Base-by-base conservation (phyloP, 2,797 vertebrate species). In the Xenentodon cancila region DNA sequence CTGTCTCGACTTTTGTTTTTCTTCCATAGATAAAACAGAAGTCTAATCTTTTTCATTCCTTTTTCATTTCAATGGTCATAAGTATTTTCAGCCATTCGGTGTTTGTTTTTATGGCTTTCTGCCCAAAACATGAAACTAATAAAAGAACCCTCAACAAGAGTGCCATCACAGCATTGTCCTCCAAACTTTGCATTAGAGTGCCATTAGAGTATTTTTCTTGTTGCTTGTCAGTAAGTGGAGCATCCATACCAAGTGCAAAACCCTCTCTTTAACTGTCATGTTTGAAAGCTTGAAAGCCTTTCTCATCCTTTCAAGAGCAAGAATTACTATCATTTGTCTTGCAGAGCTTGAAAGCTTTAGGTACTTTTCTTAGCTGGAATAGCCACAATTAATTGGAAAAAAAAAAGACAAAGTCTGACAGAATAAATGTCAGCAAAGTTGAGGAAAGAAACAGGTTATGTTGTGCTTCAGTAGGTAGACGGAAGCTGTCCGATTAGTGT, bases 241-340 rank as follows among this genome's bases (percentile, higher is more conserved):
- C 37, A 19, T n/a, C 49, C 40, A 32, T 7, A 55, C 57, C 61
- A 43, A 76, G 59, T 65, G 80, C 69, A 80, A 86, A 84, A 75
- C 64, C 71, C 50, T 50, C 59, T 76, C 66, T 91, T 89, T 78
- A 85, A 79, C 84, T 90, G 84, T 85, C 88, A 90, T 32, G 53
- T 74, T 61, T 88, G 77, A 89, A 83, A 73, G 81, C 80, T 77
- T 82, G 76, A 91, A 90, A 87, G 84, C 84, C 71, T 79, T 77
- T 60, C 27, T 76, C 72, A 25, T 72, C 69, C 77, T 81, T 88
- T 82, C 81, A 65, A 68, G 49, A 70, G 51, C 25, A 44, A 49
- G 64, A 69, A 88, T 83, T 84, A 75, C 75, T 73, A 59, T 73
- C 53, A 74, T 88, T 89, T 88, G 71, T 82, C 75, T 81, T 79